phyloP scores from a whole-genome alignment of 2,888 invertebrate genomes.

The Lithophane socia region DNA sequence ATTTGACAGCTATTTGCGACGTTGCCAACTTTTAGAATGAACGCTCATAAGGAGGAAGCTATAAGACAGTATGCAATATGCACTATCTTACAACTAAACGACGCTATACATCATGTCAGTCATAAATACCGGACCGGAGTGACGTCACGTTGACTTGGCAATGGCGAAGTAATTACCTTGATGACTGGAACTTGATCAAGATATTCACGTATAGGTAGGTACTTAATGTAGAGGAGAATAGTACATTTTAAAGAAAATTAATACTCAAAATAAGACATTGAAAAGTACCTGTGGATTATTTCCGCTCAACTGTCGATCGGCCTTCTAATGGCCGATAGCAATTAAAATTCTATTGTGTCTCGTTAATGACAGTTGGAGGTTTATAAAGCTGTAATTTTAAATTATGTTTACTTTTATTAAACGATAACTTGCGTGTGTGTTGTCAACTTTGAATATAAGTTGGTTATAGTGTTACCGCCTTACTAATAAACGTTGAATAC shows the following conservation, averaged over 20 bases:
- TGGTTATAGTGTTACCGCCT: neutral
- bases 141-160: constrained; percentile 34
- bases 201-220: constrained; percentile 2
- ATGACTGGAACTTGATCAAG: constrained; percentile 23
- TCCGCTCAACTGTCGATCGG: no score
- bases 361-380: no score
- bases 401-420: neutral
- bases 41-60: neutral
- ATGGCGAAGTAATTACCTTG: constrained; percentile 39
- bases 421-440: neutral
- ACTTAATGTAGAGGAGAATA: neutral
- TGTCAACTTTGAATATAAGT: neutral
- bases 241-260: neutral
- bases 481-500: no score
- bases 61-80: neutral
- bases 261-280: neutral
- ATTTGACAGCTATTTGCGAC: no score
- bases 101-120: constrained; percentile 39
- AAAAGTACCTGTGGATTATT: neutral
- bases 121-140: constrained; percentile 25
- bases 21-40: no score
- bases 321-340: no score
- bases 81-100: constrained; percentile 31
- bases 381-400: no score
- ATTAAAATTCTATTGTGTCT: no score